Evolutionary conservation across 1,140 invertebrate species (phyloP), one percentile per base, ranked within the genome.

Genomic region (Drosophila azteca): DNA sequence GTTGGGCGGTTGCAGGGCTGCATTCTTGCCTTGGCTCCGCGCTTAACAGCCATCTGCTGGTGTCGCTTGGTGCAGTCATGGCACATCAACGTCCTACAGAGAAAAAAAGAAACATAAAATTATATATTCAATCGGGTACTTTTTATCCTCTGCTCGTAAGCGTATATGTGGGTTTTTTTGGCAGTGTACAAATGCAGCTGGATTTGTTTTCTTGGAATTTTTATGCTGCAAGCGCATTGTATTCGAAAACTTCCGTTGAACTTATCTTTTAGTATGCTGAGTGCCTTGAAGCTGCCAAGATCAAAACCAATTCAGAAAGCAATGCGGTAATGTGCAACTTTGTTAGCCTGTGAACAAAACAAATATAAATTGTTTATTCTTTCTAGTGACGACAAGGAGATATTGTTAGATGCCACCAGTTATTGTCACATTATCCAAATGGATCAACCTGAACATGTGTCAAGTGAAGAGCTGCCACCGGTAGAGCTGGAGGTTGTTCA

Each of bases 301-400:
- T 35, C 55, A 46, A 5, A 44, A 24, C 29, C 8, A 43, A 17
- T 26, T 11, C 0, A 26, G 0, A 35, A n/a, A 39, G 6, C 17
- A 48, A 53, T 39, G 51, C 35, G 17, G 51, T 53, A 39, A 53
- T 35, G 8, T 22, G 3, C 5, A 2, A 35, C 2, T 2, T n/a
- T 11, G 1, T 4, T 20, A 20, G 13, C 4, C 1, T 13, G 9
- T 22, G 22, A 45, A 53, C 0, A 1, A 15, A 15, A 0, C 5
- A 24, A 2, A 24, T 11, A 11, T 11, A 20, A 26, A 11, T 35
- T 17, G 5, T 7, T 13, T 20, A 3, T n/a, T 20, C 24, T 13
- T 29, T 53, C 0, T 44, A 75, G 72, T 51, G 46, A 64, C 22
- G 77, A 72, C 39, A 73, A 44, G 31, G 22, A 59, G 52, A 41